Base-by-base conservation (phyloP, 53 echinoderm and acorn worm genomes). In the Antedon mediterranea region DNA sequence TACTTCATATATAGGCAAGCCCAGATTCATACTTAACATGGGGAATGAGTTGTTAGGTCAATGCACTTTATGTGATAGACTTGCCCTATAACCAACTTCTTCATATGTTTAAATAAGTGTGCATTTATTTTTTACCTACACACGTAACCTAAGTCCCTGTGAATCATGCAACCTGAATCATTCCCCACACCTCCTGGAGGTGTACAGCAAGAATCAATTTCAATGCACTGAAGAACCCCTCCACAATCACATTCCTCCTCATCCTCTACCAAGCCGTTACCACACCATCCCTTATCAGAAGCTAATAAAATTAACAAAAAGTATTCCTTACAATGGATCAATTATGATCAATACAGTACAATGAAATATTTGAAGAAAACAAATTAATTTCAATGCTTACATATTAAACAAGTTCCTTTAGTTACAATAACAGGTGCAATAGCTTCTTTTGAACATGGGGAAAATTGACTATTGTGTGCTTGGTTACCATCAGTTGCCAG, bases 231-330 rank as follows among this genome's bases (percentile, higher is more conserved):
- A 0, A 73, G 57, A 9, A 72, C 72, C n/a, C 73, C 83, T 0
- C 87, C 87, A 77, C 87, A 87, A 32, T 87, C 87, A 77, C 87
- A 87, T 43, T 83, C 83, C 57, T 87, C 87, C 18, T 77, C 87
- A 13, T 83, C 79, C 32, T 87, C 87, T 29, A 83, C 74, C 23
- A 87, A 31, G 41, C 83, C 74, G 71, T 87, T 87, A 41, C 87
- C 87, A 71, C 87, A 87, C 43, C 83, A 79, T 27, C 31, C 83
- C 0, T 80, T 83, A 7, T 75, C 57, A 77, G 80, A 32, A 28
- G 72, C 87, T 86, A 78, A 76, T 37, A 37, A 6, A 37, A 37
- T 37, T n/a, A n/a, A n/a, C n/a, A n/a, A n/a, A n/a, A n/a, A n/a
- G n/a, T n/a, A n/a, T n/a, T n/a, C n/a, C n/a, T n/a, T n/a, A n/a